Conservation (phyloP, 2,888 invertebrate species). For the Platerodrilus igneus region DNA sequence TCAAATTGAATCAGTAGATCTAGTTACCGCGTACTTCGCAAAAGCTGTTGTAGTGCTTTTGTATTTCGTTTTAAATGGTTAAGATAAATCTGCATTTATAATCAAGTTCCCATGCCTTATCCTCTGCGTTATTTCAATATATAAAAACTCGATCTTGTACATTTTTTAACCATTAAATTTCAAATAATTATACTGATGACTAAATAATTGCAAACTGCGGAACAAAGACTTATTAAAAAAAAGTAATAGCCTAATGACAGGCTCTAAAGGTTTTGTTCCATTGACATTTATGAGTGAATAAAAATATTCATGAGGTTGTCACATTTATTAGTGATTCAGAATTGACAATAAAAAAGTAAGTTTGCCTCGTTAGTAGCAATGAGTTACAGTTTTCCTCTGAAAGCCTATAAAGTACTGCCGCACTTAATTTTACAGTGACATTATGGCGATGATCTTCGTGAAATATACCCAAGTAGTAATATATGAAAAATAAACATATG, state of each 20-base stretch:
- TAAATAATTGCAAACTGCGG: no score
- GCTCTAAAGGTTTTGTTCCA: slow-evolving; percentile 10
- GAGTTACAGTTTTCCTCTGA: slow-evolving; percentile 36
- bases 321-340: slow-evolving; percentile 16
- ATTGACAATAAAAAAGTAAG: slow-evolving; percentile 19
- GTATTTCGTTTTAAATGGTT: slow-evolving; percentile 24
- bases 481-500: slow-evolving; percentile 37
- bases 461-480: slow-evolving; percentile 35
- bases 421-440: slow-evolving; percentile 43
- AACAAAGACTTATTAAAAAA: no score
- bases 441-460: slow-evolving; percentile 39
- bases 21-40: slow-evolving; percentile 35
- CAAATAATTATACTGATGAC: no score
- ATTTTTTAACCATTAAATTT: no score
- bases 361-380: slow-evolving; percentile 37
- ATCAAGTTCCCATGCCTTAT: slow-evolving; percentile 14
- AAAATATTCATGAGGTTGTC: slow-evolving; percentile 15
- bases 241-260: slow-evolving; percentile 1
- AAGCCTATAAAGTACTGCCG: slow-evolving; percentile 41
- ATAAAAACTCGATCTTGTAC: no score
- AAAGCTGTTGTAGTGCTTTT: slow-evolving; percentile 27
- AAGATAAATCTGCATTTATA: slow-evolving; percentile 22
- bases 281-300: slow-evolving; percentile 11
- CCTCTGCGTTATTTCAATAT: no score
- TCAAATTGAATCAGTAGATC: slow-evolving; percentile 41